Conservation (phyloP, 2,888 invertebrate species). For the Tipula helvola region DNA sequence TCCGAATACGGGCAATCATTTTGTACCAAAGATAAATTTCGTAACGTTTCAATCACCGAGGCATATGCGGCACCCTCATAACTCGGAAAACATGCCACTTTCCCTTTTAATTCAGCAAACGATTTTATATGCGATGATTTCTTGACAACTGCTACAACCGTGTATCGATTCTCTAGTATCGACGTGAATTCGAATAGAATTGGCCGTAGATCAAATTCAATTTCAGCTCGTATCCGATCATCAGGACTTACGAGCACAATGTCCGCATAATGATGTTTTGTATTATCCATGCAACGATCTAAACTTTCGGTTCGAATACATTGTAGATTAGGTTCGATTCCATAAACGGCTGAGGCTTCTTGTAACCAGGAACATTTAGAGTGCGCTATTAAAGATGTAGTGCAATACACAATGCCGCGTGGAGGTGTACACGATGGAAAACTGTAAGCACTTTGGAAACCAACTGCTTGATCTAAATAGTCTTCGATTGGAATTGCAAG, state of each 20-base stretch:
- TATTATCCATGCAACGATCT: constrained; percentile 55
- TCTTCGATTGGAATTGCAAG: constrained; percentile 51
- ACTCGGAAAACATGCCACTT: constrained; percentile 68
- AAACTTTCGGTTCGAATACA: constrained; percentile 51
- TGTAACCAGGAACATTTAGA: constrained; percentile 70
- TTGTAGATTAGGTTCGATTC: constrained; percentile 65
- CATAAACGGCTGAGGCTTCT: constrained; percentile 59
- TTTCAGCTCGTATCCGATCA: constrained; percentile 52
- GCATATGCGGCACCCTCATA: constrained; percentile 62
- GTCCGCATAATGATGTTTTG: constrained; percentile 52
- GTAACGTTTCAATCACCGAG: constrained; percentile 40
- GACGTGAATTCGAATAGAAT: constrained; percentile 28
- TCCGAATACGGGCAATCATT: constrained; percentile 22
- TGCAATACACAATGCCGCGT: constrained; percentile 50
- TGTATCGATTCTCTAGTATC: constrained; percentile 31
- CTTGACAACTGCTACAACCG: constrained; percentile 52
- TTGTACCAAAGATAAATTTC: constrained; percentile 35
- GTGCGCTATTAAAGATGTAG: constrained; percentile 53
- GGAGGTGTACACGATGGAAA: constrained; percentile 57
- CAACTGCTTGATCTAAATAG: constrained; percentile 49
- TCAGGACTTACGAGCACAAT: constrained; percentile 60
- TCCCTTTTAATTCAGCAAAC: constrained; percentile 53
- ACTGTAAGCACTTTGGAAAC: constrained; percentile 52
- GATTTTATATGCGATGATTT: constrained; percentile 40
- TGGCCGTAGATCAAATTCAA: constrained; percentile 37